phyloP scores from a whole-genome alignment of 2,113 vertebrate genomes.

The Eolophus roseicapilla region DNA sequence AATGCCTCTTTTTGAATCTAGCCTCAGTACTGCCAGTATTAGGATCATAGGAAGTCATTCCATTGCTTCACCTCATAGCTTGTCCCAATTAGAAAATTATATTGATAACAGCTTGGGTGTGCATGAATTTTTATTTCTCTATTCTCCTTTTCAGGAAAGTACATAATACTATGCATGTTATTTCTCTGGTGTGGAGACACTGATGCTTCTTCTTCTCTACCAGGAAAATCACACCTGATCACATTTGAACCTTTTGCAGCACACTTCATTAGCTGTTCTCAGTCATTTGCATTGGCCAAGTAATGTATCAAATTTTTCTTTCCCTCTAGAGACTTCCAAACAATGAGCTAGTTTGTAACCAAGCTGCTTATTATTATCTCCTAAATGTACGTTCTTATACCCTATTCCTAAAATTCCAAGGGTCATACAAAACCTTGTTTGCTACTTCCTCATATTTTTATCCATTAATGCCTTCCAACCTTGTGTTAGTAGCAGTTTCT shows the following conservation, averaged over 20 bases:
- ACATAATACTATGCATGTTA: rapidly evolving
- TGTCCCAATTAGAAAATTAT: background rate
- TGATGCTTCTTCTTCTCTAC: background rate
- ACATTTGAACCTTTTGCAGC: background rate
- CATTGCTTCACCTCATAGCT: background rate
- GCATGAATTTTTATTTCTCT: background rate
- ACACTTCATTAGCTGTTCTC: background rate
- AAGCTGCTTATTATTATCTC: background rate
- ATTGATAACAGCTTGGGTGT: background rate
- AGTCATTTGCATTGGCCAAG: background rate
- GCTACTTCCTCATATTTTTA: background rate
- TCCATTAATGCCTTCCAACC: background rate
- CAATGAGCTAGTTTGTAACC: background rate
- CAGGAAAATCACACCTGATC: background rate
- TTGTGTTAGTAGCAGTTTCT: background rate
- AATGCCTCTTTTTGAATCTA: background rate
- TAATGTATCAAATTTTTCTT: background rate
- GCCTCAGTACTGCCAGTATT: background rate
- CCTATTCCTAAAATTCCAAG: background rate
- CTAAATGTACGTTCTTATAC: background rate
- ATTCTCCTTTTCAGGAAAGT: background rate
- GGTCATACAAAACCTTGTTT: background rate
- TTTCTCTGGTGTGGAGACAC: background rate
- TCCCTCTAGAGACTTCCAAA: background rate
- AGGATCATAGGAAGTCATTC: background rate